Base-by-base conservation (phyloP, 2,113 vertebrate genomes). In the Prietella phreatophila region DNA sequence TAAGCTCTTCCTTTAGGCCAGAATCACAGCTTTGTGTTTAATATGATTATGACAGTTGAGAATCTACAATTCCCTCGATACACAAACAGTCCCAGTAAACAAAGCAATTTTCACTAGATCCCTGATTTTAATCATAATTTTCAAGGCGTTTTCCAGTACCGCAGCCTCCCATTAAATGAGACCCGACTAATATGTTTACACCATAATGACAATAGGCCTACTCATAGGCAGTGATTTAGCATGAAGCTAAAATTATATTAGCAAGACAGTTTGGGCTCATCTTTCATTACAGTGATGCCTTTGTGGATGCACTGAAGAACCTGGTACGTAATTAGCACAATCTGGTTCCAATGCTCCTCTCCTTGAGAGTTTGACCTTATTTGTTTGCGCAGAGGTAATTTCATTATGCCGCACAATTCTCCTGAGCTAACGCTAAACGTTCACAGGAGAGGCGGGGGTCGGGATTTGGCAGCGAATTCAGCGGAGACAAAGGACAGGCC, bases 341-440 rank as follows among this genome's bases (percentile, higher is more conserved):
- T 87, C 92, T 85, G 86, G 91, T 93, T 94, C 92, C 93, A 94
- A 93, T 93, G 94, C 93, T 91, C 90, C 86, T 95, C 95, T 96
- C 95, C 95, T 95, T 96, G 93, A 95, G 93, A 95, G 92, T 95
- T 95, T 95, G 95, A 96, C 95, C 95, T 94, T 94, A 94, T 96
- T 96, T 96, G 95, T 96, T 95, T 96, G 95, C 83, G 91, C 92
- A 71, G 94, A 94, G 94, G 93, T 96, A 95, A 96, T 96, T 96
- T 95, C 93, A 96, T 96, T 95, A 95, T 80, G 87, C 92, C 80
- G 90, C 91, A 93, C 86, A 80, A 94, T 92, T 96, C 95, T 94
- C 95, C 91, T 89, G 91, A 94, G 94, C 94, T 94, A 95, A 93
- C 92, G 90, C 93, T 95, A 94, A 95, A 94, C 91, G 93, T 93